phyloP scores from a whole-genome alignment of 2,888 invertebrate genomes.

The Venusia cambrica region DNA sequence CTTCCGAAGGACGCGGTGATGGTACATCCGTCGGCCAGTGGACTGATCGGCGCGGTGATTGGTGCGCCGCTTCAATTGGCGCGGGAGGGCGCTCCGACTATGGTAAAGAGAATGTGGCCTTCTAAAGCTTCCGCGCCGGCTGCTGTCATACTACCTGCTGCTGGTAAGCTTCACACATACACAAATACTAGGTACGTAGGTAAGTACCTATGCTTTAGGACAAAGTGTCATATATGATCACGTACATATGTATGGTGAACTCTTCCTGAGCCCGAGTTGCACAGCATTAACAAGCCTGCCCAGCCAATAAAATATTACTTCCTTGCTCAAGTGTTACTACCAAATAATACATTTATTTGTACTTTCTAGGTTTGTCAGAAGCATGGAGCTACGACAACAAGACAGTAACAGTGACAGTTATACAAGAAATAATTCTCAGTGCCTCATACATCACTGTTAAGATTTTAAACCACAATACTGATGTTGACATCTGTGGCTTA shows the following conservation, averaged over 20 bases:
- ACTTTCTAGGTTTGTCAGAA: constrained; percentile 54
- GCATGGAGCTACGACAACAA: constrained; percentile 63
- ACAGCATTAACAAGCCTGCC: too few relatives aligned
- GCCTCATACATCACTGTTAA: constrained; percentile 50
- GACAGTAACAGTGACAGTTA: constrained; percentile 55
- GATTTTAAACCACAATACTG: constrained; percentile 55
- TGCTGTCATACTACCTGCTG: constrained; percentile 65
- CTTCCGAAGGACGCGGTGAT: constrained; percentile 63
- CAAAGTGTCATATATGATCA: too few relatives aligned
- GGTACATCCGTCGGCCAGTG: constrained; percentile 63
- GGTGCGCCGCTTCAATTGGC: constrained; percentile 58
- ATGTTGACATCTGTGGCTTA: constrained; percentile 61
- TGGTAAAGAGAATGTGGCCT: constrained; percentile 72
- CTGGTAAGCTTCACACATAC: constrained; percentile 60
- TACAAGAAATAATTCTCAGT: constrained; percentile 46
- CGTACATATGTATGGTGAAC: too few relatives aligned
- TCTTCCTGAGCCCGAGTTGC: too few relatives aligned
- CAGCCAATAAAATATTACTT: too few relatives aligned
- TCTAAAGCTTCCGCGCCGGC: constrained; percentile 67
- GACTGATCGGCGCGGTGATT: constrained; percentile 62
- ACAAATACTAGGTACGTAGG: too few relatives aligned
- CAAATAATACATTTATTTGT: background rate
- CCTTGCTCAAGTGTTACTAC: too few relatives aligned
- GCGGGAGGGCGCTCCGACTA: constrained; percentile 58
- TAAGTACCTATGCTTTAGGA: too few relatives aligned